Conservation (phyloP, 2,888 invertebrate species). For the Palloptera scutellata region DNA sequence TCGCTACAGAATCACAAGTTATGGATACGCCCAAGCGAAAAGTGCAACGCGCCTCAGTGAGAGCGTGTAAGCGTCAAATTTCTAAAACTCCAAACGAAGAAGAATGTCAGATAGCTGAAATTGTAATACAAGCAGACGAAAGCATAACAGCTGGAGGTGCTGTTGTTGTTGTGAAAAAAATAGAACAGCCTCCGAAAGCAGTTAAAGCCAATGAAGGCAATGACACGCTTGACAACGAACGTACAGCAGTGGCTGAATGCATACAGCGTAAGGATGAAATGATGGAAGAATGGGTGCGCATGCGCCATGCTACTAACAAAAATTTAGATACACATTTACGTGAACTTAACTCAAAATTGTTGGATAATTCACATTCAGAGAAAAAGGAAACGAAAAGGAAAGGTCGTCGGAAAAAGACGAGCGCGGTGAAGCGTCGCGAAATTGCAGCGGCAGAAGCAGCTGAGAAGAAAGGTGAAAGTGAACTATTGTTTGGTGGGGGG, state of each 20-base stretch:
- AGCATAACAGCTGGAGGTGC: slow-evolving; percentile 25
- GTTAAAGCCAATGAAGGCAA: no score
- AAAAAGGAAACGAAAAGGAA: slow-evolving; percentile 37
- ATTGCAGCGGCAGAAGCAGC: neutral
- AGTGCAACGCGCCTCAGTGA: slow-evolving; percentile 42
- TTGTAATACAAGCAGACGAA: slow-evolving; percentile 36
- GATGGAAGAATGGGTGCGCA: slow-evolving; percentile 52
- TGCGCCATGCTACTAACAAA: slow-evolving; percentile 42
- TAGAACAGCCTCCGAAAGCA: no score
- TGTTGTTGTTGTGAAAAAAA: no score
- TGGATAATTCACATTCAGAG: slow-evolving; percentile 26
- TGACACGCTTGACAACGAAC: neutral
- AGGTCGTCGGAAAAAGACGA: slow-evolving; percentile 24
- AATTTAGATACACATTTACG: slow-evolving; percentile 60
- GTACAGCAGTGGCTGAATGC: slow-evolving; percentile 11
- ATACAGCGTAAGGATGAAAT: slow-evolving; percentile 37
- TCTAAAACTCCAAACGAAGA: slow-evolving; percentile 41
- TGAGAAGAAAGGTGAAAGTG: slow-evolving; percentile 11
- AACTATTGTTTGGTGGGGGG: neutral
- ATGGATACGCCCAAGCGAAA: slow-evolving; percentile 47
- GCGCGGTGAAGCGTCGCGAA: neutral
- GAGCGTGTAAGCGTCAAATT: slow-evolving; percentile 49
- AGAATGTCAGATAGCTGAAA: slow-evolving; percentile 32
- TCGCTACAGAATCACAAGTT: slow-evolving; percentile 19
- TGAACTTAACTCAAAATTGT: slow-evolving; percentile 51